phyloP scores from a whole-genome alignment of 2,797 vertebrate species.

The Onychomys leucogaster region DNA sequence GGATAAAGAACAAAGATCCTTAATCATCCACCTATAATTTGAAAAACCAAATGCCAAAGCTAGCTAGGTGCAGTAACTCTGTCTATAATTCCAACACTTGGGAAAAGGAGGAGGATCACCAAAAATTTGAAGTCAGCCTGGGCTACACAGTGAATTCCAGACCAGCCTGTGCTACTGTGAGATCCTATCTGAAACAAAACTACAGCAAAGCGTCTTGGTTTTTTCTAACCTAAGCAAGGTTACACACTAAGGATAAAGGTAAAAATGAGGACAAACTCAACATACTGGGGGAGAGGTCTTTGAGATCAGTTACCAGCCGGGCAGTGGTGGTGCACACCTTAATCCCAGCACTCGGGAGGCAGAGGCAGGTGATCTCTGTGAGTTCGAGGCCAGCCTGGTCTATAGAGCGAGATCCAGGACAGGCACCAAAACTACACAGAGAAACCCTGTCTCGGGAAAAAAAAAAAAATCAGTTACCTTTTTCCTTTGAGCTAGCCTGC shows the following conservation, averaged over 20 bases:
- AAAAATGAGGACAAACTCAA: background rate
- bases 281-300: background rate
- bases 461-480: background rate
- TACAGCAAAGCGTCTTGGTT: background rate
- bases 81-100: background rate
- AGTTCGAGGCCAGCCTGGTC: too few relatives aligned
- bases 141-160: background rate
- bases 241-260: background rate
- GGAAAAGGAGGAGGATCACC: background rate
- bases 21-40: slow-evolving; percentile 12
- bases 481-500: slow-evolving; percentile 14
- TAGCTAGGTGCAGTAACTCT: background rate
- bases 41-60: background rate
- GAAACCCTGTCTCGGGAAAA: too few relatives aligned
- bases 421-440: too few relatives aligned
- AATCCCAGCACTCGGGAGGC: too few relatives aligned
- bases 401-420: too few relatives aligned
- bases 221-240: slow-evolving; percentile 27
- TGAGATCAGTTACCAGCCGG: background rate
- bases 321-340: too few relatives aligned
- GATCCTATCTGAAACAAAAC: background rate
- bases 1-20: slow-evolving; percentile 19
- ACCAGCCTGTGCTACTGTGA: background rate
- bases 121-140: background rate
- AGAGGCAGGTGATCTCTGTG: too few relatives aligned